Evolutionary conservation across 2,797 vertebrate genomes (phyloP), one percentile per base, ranked within the genome.

Genomic region (Ambastaia sidthimunki): DNA sequence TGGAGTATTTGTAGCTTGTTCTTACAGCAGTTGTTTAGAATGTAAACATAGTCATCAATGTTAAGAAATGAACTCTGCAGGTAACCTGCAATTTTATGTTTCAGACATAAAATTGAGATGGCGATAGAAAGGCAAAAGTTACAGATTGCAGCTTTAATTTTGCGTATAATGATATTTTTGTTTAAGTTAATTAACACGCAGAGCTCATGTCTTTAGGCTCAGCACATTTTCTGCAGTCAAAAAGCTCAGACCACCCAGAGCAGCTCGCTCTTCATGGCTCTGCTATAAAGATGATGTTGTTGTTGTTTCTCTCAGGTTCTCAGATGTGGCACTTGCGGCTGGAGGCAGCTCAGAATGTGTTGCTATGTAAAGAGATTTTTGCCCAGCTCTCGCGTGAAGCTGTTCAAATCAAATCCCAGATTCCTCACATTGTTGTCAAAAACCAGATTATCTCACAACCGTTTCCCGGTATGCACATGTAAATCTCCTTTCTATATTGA

Each of bases 401-500:
- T 0, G 98, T 99, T 74, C 98, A 99, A 91, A 97, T 99, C 81
- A 99, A 99, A 88, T 98, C 97, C 23, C 98, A 97, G 90, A 97
- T 99, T 80, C 98, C 98, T 82, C 98, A 98, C 90, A 98, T 99
- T 50, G 98, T 99, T 13, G 98, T 99, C 86, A 99, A 99, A 91
- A 99, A 99, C 87, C 97, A 99, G 90, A 99, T 99, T 15, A 97
- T 99, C 84, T 98, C 97, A 0, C 98, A 99, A 86, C 97, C 97
- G 0, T 99, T 99, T 73, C 97, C 97, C 92, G 97, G 98, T 99
- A 67, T 41, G 31, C 37, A 44, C 28, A 66, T 44, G 41, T 44
- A 44, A 10, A 44, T 44, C 1, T 44, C 41, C 41, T 44, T 44
- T 11, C 41, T 44, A 11, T 44, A 44, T 44, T 16, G 55, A 57